A percentile compares a stretch with the other conserved stretches of the same genome.
These are phyloP conservation scores for Coenobita brevimanus DNA, from an alignment of 1,140 invertebrate species.

Conservation along the genomic window DNA sequence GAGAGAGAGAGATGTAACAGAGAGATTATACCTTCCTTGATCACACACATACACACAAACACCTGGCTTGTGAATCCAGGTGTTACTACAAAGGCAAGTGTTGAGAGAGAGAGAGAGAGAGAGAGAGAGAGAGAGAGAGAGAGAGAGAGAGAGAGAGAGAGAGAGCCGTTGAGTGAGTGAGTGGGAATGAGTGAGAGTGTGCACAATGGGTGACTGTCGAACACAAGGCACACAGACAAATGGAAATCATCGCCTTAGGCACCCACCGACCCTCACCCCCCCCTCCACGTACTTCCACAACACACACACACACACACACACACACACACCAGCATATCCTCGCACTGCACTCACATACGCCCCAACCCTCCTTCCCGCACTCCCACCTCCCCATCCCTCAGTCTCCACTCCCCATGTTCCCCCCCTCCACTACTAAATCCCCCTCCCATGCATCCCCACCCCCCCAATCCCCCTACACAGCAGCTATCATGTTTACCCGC, in stretches of 20 bases:
- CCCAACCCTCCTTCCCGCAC: neutral
- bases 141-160: neutral
- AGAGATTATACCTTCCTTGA: neutral
- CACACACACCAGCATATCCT: neutral
- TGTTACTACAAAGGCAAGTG: neutral
- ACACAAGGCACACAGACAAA: too few relatives aligned
- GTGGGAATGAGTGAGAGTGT: too few relatives aligned
- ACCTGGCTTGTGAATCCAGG: neutral
- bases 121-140: neutral
- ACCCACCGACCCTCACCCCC: neutral
- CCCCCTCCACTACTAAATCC: neutral
- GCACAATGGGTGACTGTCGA: too few relatives aligned
- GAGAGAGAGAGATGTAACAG: neutral
- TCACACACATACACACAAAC: too few relatives aligned
- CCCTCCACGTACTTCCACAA: neutral
- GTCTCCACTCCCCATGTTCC: neutral
- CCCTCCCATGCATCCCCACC: neutral
- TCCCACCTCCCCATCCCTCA: neutral
- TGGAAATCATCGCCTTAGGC: too few relatives aligned
- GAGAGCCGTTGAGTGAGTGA: neutral
- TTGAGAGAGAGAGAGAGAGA: neutral
- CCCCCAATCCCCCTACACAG: too few relatives aligned
- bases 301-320: neutral
- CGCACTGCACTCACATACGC: neutral
- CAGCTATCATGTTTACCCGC: too few relatives aligned